Percentiles rank a stretch among this genome's conserved stretches.
Conservation (phyloP, 2,797 vertebrate genomes). For the Eulemur rubriventer region DNA sequence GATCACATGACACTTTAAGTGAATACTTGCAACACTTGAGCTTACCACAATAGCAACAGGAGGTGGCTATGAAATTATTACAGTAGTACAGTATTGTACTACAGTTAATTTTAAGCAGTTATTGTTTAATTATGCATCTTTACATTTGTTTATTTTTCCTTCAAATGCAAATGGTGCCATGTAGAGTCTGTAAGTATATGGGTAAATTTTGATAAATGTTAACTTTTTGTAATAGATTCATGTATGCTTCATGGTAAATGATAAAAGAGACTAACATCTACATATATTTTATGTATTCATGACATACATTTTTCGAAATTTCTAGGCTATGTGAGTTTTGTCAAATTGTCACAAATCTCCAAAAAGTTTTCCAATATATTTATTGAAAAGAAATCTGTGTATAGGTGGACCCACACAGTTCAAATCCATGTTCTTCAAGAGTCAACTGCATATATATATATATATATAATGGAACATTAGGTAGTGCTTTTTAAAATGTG, state of each 20-base stretch:
- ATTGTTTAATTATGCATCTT: background rate
- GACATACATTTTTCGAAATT: background rate
- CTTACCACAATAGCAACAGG: background rate
- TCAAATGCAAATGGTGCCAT: background rate
- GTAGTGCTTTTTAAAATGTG: background rate
- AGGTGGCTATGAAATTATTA: background rate
- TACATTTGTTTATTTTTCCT: background rate
- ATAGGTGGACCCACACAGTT: background rate
- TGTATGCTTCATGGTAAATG: no score
- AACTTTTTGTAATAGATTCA: background rate
- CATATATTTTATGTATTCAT: background rate
- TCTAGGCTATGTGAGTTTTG: background rate
- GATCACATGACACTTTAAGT: background rate
- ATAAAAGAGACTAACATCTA: no score
- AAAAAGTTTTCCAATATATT: no score
- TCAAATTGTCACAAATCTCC: no score
- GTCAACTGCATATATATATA: background rate
- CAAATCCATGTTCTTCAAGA: background rate
- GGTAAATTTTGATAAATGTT: background rate
- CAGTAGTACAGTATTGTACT: background rate
- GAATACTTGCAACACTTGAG: background rate
- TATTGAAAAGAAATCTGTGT: background rate
- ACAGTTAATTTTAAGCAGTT: background rate
- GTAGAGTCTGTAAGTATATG: background rate
- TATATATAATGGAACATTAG: background rate